A percentile compares a stretch with the other conserved stretches of the same genome.
phyloP scores from a whole-genome alignment of 2,888 invertebrate genomes.

The Agrotis segetum region DNA sequence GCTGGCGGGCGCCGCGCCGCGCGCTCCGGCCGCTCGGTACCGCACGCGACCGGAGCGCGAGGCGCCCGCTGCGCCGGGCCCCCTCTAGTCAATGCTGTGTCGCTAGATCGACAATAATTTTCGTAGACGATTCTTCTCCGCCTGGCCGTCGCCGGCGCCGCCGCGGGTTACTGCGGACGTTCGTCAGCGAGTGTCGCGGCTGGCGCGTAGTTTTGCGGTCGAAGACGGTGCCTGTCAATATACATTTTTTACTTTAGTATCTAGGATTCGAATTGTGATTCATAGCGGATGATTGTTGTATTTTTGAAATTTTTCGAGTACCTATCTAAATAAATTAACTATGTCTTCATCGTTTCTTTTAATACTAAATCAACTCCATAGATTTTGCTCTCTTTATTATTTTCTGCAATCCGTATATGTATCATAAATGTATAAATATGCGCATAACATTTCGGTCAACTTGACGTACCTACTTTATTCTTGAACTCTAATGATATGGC shows the following conservation, averaged over 20 bases:
- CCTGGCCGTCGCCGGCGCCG: constrained; percentile 28
- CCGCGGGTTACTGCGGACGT: not conserved
- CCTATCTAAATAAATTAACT: constrained; percentile 72
- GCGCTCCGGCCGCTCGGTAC: constrained; percentile 71
- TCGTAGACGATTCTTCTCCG: constrained; percentile 70
- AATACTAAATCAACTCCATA: not conserved
- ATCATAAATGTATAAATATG: too few relatives aligned
- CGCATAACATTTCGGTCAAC: too few relatives aligned
- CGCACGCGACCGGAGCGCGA: constrained; percentile 71
- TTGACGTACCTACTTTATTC: too few relatives aligned
- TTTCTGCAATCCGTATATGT: too few relatives aligned
- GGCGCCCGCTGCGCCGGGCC: constrained; percentile 57
- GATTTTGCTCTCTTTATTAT: too few relatives aligned
- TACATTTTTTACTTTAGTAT: constrained; percentile 73
- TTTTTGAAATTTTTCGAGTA: constrained; percentile 80
- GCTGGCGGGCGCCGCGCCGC: constrained; percentile 47
- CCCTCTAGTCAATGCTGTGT: constrained; percentile 41
- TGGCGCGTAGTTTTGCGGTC: constrained; percentile 23
- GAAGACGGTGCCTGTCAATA: constrained; percentile 52
- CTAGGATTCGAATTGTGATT: constrained; percentile 74
- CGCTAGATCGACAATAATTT: constrained; percentile 84
- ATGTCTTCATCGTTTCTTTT: constrained; percentile 63
- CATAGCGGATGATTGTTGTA: constrained; percentile 78
- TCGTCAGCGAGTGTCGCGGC: constrained; percentile 17
- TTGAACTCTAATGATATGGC: too few relatives aligned